These are phyloP conservation scores for Dasypogon diadema DNA, from an alignment of 2,888 invertebrate species.

Conservation along the genomic window DNA sequence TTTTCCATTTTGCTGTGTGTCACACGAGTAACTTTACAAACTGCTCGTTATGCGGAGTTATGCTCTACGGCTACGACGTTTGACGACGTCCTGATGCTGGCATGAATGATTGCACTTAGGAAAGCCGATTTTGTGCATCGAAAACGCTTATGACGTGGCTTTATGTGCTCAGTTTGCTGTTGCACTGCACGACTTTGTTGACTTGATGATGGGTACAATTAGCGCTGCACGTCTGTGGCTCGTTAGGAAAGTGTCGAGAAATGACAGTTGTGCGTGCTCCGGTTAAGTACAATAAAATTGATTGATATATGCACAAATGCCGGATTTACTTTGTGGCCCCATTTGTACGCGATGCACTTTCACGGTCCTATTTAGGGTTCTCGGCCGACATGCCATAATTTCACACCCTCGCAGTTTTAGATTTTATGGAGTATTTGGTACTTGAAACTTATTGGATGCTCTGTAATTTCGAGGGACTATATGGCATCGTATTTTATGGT, in stretches of 20 bases:
- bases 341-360: conserved; percentile 21
- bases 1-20: conserved; percentile 33
- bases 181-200: not conserved
- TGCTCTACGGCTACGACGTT: not conserved
- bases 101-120: conserved; percentile 30
- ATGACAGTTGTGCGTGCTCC: conserved; percentile 26
- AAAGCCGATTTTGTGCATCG: conserved; percentile 26
- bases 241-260: conserved; percentile 47
- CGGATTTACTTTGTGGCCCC: conserved; percentile 3
- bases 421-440: not conserved
- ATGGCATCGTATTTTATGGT: too few relatives aligned
- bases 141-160: not conserved
- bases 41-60: not conserved
- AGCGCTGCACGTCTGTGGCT: conserved; percentile 44
- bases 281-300: conserved; percentile 36
- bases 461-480: too few relatives aligned
- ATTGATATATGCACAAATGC: conserved; percentile 30
- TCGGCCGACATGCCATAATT: conserved; percentile 3
- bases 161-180: not conserved
- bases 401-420: conserved; percentile 6
- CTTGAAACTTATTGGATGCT: too few relatives aligned
- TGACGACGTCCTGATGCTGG: conserved; percentile 14
- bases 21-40: conserved; percentile 17
- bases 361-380: not conserved
- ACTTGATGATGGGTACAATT: conserved; percentile 46